These are phyloP conservation scores for Drosophila tsacasi DNA, from an alignment of 1,140 invertebrate species.

Conservation along the genomic window DNA sequence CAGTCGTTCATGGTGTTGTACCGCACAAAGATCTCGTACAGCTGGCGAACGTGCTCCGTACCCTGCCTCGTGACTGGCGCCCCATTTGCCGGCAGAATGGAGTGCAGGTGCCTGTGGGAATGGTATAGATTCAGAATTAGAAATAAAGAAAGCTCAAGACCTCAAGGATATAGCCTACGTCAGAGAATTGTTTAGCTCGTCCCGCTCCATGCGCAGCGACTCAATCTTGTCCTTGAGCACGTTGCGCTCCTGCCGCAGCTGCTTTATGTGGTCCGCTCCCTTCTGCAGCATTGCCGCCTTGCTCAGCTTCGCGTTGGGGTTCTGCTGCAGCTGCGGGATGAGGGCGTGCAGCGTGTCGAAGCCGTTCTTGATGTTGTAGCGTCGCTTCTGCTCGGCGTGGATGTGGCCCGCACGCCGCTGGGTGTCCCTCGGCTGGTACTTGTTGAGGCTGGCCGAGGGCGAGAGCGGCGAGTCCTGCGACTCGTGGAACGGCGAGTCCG, in stretches of 20 bases:
- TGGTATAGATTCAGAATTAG: not conserved
- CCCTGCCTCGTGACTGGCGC: conserved; percentile 95
- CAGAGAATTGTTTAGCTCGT: conserved; percentile 95
- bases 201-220: conserved; percentile 93
- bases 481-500: conserved; percentile 80
- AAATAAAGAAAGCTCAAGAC: conserved; percentile 59
- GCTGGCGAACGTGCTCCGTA: conserved; percentile 96
- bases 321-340: conserved; percentile 96
- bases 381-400: conserved; percentile 98
- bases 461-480: conserved; percentile 84
- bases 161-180: conserved; percentile 84
- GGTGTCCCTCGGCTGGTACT: conserved; percentile 77
- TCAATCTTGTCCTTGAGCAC: conserved; percentile 97
- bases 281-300: conserved; percentile 99
- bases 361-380: conserved; percentile 98
- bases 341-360: conserved; percentile 97
- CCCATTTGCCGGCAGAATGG: conserved; percentile 97
- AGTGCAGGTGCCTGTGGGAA: conserved; percentile 93
- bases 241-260: conserved; percentile 93
- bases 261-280: conserved; percentile 97
- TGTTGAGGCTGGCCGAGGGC: conserved; percentile 84
- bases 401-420: conserved; percentile 94
- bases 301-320: conserved; percentile 96
- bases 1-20: conserved; percentile 95
- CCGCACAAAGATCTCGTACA: conserved; percentile 97